Evolutionary conservation across 1,140 invertebrate genomes (phyloP).

Genomic region (Coenobita brevimanus): DNA sequence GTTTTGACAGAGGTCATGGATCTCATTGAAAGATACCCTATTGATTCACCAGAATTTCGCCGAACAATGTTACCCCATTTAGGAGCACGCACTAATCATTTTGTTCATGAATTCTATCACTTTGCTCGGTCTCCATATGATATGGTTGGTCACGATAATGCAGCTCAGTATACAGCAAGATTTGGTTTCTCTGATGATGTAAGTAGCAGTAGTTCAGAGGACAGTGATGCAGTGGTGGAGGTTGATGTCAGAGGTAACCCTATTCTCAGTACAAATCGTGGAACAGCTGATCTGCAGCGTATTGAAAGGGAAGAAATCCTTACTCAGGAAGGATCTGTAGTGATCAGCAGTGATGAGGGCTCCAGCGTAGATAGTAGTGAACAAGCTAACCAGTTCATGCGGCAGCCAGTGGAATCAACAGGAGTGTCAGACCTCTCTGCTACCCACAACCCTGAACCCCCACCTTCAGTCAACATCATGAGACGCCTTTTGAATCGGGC

Average conservation of each 20-base stretch:
- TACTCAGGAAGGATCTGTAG: conserved; percentile 54
- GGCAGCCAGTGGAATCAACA: neutral
- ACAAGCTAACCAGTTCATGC: neutral
- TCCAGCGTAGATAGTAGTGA: conserved; percentile 21
- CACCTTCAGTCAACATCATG: neutral
- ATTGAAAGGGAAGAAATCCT: conserved; percentile 48
- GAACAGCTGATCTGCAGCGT: neutral
- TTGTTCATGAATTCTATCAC: conserved; percentile 90
- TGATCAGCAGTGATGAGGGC: conserved; percentile 49
- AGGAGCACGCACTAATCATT: conserved; percentile 75
- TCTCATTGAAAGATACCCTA: conserved; percentile 80
- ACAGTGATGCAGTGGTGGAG: conserved; percentile 50
- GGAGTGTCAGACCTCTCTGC: neutral
- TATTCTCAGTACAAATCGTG: neutral
- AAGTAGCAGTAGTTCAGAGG: conserved; percentile 48
- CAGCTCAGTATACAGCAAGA: conserved; percentile 72
- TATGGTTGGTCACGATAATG: conserved; percentile 80
- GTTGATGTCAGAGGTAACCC: conserved; percentile 27
- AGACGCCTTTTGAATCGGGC: conserved; percentile 26
- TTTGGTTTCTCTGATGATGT: conserved; percentile 47
- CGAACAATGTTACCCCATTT: conserved; percentile 74
- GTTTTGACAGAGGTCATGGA: conserved; percentile 77
- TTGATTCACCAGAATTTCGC: conserved; percentile 83
- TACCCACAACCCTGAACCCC: conserved; percentile 28
- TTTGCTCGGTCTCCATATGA: conserved; percentile 91